phyloP scores from a whole-genome alignment of 2,797 vertebrate species.

The Myotis daubentonii region DNA sequence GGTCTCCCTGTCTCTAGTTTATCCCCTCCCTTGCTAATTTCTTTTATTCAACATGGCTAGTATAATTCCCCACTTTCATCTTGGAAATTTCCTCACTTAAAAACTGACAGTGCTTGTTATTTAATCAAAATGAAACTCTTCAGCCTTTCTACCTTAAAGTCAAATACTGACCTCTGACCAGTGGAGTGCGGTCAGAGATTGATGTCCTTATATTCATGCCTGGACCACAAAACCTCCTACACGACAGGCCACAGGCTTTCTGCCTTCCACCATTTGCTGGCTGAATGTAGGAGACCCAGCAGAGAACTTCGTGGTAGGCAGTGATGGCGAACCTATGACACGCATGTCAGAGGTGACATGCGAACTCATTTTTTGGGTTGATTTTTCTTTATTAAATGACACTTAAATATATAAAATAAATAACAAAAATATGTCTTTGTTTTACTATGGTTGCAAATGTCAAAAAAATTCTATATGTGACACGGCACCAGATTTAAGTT shows the following conservation, averaged over 20 bases:
- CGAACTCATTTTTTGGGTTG: no score
- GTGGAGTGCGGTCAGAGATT: neutral
- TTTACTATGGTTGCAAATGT: no score
- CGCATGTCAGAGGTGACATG: no score
- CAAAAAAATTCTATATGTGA: no score
- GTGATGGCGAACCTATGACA: no score
- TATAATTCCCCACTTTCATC: neutral
- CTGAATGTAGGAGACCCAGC: neutral
- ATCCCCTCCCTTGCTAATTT: neutral
- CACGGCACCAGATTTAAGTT: no score
- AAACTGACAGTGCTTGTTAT: neutral
- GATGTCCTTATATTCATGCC: neutral
- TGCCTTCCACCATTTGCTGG: neutral
- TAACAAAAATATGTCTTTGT: no score
- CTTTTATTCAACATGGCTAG: neutral
- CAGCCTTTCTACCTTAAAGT: neutral
- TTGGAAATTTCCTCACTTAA: constrained; percentile 2
- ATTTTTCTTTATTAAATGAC: no score
- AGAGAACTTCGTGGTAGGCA: neutral
- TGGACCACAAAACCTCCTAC: neutral
- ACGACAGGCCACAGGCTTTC: no score
- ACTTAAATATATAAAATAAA: no score
- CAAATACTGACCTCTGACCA: neutral
- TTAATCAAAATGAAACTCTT: neutral
- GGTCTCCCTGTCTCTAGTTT: neutral